These are phyloP conservation scores for Polypterus bichir DNA, from an alignment of 2,113 vertebrate species.

Conservation along the genomic window DNA sequence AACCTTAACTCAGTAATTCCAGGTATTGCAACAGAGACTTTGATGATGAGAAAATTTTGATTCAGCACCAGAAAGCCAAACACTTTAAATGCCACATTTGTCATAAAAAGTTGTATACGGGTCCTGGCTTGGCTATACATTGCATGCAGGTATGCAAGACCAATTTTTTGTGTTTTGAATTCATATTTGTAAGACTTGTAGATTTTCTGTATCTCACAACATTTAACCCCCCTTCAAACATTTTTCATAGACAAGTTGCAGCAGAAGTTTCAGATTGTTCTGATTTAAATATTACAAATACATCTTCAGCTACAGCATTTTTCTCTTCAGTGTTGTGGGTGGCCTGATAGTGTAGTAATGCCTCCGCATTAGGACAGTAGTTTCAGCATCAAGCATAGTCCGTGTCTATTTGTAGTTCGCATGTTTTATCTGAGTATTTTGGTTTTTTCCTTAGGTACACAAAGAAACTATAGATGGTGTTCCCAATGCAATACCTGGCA, in stretches of 20 bases:
- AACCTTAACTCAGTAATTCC: constrained; percentile 51
- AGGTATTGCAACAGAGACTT: constrained; percentile 98
- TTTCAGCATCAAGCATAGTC: neutral
- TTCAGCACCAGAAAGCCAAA: constrained; percentile 97
- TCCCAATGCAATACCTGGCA: constrained; percentile 93
- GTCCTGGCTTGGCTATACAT: constrained; percentile 92
- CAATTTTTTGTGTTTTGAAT: neutral
- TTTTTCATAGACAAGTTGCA: no score
- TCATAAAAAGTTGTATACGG: constrained; percentile 94
- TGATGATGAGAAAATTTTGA: constrained; percentile 96
- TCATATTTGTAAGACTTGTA: neutral
- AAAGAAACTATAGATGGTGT: constrained; percentile 97
- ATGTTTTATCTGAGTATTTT: no score
- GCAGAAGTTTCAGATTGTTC: no score
- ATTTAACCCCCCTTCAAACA: no score
- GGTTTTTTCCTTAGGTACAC: constrained; percentile 63
- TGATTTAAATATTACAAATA: no score
- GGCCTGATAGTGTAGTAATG: no score
- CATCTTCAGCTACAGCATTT: no score
- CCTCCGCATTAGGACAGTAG: no score
- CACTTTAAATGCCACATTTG: constrained; percentile 99
- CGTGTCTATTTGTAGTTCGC: no score
- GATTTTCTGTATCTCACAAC: no score
- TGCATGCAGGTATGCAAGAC: constrained; percentile 83
- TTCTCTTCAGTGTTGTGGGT: no score